phyloP scores from a whole-genome alignment of 2,797 vertebrate genomes.

The Pristis pectinata region DNA sequence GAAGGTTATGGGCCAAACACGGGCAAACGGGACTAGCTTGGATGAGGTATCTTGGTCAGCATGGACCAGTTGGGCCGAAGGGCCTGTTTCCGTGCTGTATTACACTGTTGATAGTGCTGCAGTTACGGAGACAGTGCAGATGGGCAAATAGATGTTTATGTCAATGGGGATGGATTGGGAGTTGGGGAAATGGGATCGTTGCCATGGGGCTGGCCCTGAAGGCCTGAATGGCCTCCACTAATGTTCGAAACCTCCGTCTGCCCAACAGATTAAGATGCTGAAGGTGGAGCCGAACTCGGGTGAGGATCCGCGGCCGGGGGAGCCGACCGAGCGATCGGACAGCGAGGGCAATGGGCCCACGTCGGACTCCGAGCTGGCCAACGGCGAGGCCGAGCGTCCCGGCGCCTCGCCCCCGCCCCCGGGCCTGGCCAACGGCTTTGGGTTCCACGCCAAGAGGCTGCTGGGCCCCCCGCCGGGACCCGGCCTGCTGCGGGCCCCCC shows the following conservation, averaged over 20 bases:
- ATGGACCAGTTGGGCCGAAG: not conserved
- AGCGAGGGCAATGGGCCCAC: not conserved
- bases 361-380: not conserved
- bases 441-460: conserved; percentile 45
- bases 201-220: too few species aligned
- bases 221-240: not conserved
- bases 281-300: not conserved
- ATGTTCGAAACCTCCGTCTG: too few species aligned
- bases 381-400: conserved; percentile 49
- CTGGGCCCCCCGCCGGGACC: conserved; percentile 34
- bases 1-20: too few species aligned
- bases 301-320: not conserved
- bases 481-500: conserved; percentile 68
- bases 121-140: too few species aligned
- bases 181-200: too few species aligned
- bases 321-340: not conserved
- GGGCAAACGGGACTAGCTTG: too few species aligned
- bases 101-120: too few species aligned
- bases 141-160: too few species aligned
- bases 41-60: not conserved
- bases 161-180: too few species aligned
- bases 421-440: conserved; percentile 44
- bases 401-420: conserved; percentile 48
- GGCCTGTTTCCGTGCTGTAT: not conserved
- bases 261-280: not conserved